phyloP scores from a whole-genome alignment of 2,888 invertebrate genomes.

The Coelinius sp. region DNA sequence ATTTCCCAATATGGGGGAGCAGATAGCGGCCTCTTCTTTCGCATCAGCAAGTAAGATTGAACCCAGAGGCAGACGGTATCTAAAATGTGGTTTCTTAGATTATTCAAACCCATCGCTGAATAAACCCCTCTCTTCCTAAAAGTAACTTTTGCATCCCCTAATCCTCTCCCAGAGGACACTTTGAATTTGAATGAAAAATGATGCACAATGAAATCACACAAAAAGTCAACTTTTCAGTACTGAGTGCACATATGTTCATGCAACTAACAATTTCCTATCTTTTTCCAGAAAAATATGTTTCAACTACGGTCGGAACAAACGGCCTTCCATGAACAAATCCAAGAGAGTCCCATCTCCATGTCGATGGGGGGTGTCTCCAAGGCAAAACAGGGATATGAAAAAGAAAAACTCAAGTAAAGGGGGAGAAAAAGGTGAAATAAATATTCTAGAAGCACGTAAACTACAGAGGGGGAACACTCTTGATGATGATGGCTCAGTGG shows the following conservation, averaged over 20 bases:
- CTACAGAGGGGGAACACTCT: constrained; percentile 22
- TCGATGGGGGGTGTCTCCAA: constrained; percentile 23
- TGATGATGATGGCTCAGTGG: constrained; percentile 34
- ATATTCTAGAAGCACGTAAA: background rate
- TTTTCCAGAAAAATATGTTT: background rate
- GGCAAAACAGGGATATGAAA: background rate
- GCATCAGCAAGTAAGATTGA: constrained; percentile 51
- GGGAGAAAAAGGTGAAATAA: background rate
- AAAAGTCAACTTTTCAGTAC: background rate
- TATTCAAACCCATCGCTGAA: too few relatives aligned
- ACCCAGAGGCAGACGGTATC: constrained; percentile 37
- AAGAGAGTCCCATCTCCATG: background rate
- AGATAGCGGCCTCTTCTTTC: too few relatives aligned
- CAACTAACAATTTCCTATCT: background rate
- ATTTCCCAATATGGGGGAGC: too few relatives aligned
- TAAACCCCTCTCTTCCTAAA: too few relatives aligned
- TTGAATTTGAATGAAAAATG: constrained; percentile 31
- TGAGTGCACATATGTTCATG: background rate
- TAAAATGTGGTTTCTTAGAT: constrained; percentile 23
- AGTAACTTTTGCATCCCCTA: too few relatives aligned
- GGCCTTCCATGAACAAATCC: background rate
- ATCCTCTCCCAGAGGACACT: constrained; percentile 9
- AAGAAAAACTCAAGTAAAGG: background rate
- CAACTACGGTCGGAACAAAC: background rate
- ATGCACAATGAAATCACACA: background rate